phyloP scores from a whole-genome alignment of 2,888 invertebrate species.

The Pollenia griseotomentosa region DNA sequence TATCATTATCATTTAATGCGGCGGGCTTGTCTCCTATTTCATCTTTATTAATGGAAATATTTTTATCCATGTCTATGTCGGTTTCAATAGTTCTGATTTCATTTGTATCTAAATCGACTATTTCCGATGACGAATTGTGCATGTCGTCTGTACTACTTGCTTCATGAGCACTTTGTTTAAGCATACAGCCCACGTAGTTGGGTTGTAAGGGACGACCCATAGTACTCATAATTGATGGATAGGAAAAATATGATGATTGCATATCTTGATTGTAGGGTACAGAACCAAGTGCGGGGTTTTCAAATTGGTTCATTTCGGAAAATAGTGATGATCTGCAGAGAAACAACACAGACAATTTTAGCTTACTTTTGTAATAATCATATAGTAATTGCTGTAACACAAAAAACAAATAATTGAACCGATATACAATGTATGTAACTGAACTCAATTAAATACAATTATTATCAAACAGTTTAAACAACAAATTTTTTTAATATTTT shows the following conservation, averaged over 20 bases:
- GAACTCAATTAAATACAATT: no score
- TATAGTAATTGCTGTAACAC: no score
- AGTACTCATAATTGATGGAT: constrained; percentile 68
- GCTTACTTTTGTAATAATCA: not conserved
- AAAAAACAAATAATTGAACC: no score
- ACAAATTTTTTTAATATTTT: no score
- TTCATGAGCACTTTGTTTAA: constrained; percentile 77
- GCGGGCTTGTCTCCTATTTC: constrained; percentile 62
- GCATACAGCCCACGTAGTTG: constrained; percentile 80
- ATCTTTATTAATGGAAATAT: constrained; percentile 55
- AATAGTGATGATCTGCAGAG: constrained; percentile 58
- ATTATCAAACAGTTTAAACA: no score
- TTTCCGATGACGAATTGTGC: constrained; percentile 81
- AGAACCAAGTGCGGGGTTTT: constrained; percentile 44
- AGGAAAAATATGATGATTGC: constrained; percentile 67
- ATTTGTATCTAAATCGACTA: constrained; percentile 83
- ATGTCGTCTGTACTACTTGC: constrained; percentile 77
- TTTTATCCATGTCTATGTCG: constrained; percentile 76
- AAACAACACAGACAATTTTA: constrained; percentile 23
- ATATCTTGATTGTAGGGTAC: constrained; percentile 61
- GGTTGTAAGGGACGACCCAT: constrained; percentile 77
- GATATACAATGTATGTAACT: no score
- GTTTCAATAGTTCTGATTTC: constrained; percentile 84
- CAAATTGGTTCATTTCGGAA: constrained; percentile 64
- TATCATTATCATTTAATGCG: constrained; percentile 58